These are phyloP conservation scores for Phoxinus dragarum DNA, from an alignment of 2,797 vertebrate species.

Conservation along the genomic window DNA sequence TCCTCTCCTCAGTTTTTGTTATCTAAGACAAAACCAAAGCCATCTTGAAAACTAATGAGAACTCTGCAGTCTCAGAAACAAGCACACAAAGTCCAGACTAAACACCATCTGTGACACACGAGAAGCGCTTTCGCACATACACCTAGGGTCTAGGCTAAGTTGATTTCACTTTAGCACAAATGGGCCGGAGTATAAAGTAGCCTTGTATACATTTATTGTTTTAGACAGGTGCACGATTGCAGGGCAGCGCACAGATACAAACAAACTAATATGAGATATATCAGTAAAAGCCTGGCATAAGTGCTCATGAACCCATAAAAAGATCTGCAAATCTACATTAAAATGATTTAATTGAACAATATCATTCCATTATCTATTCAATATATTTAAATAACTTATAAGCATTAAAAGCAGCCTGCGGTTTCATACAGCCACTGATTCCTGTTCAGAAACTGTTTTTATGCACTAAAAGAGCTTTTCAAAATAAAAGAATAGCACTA, in stretches of 20 bases:
- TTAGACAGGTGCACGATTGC: conserved; percentile 73
- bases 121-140: conserved; percentile 1
- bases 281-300: conserved; percentile 50
- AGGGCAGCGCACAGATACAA: conserved; percentile 68
- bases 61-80: conserved; percentile 57
- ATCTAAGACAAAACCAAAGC: conserved; percentile 60
- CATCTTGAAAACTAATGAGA: conserved; percentile 74
- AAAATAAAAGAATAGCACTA: neutral
- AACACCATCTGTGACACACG: conserved; percentile 62
- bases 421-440: neutral
- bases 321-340: neutral
- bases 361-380: neutral
- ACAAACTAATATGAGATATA: conserved; percentile 74
- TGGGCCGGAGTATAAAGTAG: conserved; percentile 73
- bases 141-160: conserved; percentile 48
- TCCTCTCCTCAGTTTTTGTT: conserved; percentile 32
- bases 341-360: neutral
- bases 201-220: conserved; percentile 77
- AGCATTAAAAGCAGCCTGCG: neutral
- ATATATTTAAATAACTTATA: neutral
- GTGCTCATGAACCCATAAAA: conserved; percentile 1
- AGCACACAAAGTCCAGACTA: conserved; percentile 60
- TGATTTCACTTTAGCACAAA: conserved; percentile 72
- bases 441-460: neutral
- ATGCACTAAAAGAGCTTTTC: conserved; percentile 3